Base-by-base conservation (phyloP, 2,888 invertebrate species). In the Melolontha melolontha region DNA sequence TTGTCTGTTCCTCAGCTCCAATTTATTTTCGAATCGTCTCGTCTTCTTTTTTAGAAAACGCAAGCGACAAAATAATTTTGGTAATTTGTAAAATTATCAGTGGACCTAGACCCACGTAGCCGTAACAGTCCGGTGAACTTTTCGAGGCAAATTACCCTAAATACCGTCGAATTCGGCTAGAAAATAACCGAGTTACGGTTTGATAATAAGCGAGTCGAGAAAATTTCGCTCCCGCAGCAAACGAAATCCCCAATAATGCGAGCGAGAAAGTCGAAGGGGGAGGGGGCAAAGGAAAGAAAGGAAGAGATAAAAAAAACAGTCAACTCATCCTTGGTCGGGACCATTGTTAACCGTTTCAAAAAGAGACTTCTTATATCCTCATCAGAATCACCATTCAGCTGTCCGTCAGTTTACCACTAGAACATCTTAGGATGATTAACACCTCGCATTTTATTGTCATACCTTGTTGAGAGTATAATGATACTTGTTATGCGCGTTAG, bases 401-500 rank as follows among this genome's bases (percentile, higher is more conserved):
- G 79, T 80, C 80, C 75, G 78, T 80, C 80, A 80, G 75, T 74
- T 76, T 78, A 79, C 80, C 80, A 80, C 80, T 80, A 79, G 79
- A 80, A 78, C 80, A 78, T 80, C 79, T 78, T 77, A 73, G 76
- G 76, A 79, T 79, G 79, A 81, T 80, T 80, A 81, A 81, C 80
- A 80, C 78, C 79, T 78, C 76, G 64, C 73, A 77, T 76, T 79
- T 76, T 77, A 76, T 77, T 76, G 76, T 78, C 75, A 72, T 76
- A 73, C 74, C 74, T 76, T 74, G 77, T 76, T 71, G 66, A 66
- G 72, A 73, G 72, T 75, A 78, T 78, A 78, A 78, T 79, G 78
- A 79, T 79, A 78, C 79, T 79, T 78, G 76, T 78, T 78, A 77
- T 74, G 70, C 73, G 72, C 75, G 75, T 74, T 6, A 12, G 73